These are phyloP conservation scores for Ethmia dodecea DNA, from an alignment of 2,888 invertebrate species.

Conservation along the genomic window DNA sequence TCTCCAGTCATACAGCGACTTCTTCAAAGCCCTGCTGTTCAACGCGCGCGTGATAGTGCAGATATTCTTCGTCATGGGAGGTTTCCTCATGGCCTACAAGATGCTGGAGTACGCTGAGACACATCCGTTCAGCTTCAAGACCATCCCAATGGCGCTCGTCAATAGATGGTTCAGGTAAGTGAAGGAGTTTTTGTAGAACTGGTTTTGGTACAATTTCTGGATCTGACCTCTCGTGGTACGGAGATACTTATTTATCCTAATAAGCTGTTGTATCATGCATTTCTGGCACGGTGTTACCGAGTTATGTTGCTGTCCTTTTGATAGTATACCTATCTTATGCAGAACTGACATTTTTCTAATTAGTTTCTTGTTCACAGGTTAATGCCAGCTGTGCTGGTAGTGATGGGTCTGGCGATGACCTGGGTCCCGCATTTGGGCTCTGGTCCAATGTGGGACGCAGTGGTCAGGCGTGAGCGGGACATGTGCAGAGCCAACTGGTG, in stretches of 20 bases:
- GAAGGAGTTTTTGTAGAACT: no score
- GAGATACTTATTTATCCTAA: no score
- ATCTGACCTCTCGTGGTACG: no score
- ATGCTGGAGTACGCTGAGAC: conserved; percentile 62
- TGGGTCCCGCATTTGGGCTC: conserved; percentile 67
- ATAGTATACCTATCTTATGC: no score
- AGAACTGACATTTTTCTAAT: no score
- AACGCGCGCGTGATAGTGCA: conserved; percentile 67
- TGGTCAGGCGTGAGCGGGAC: conserved; percentile 59
- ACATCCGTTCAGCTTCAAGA: conserved; percentile 55
- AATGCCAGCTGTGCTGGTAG: conserved; percentile 64
- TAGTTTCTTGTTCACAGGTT: conserved; percentile 33
- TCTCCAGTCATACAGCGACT: conserved; percentile 62
- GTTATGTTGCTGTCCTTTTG: no score
- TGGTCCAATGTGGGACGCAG: conserved; percentile 71
- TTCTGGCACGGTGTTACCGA: background rate
- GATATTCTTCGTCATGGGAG: conserved; percentile 71
- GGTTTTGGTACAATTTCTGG: no score
- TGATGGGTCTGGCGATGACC: conserved; percentile 68
- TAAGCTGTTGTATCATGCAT: no score
- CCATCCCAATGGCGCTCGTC: conserved; percentile 62
- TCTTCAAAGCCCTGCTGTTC: conserved; percentile 65
- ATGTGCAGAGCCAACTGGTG: conserved; percentile 66
- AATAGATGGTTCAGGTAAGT: conserved; percentile 63
- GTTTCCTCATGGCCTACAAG: conserved; percentile 69